Conservation (phyloP, 1,140 invertebrate genomes). For the Leptoteleia sp. region DNA sequence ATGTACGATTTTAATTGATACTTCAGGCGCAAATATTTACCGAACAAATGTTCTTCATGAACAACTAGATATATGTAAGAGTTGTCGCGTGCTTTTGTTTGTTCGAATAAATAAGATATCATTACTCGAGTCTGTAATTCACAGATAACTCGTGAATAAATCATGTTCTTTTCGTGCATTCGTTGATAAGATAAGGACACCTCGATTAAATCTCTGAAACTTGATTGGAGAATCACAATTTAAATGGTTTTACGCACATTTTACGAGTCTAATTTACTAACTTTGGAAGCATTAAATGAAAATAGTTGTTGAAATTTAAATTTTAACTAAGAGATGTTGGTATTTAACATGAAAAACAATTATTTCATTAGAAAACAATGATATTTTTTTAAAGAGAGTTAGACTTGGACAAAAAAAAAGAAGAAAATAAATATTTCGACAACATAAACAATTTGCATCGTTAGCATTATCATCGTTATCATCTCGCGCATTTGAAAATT, state of each 20-base stretch:
- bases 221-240: not conserved
- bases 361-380: too few relatives aligned
- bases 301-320: too few relatives aligned
- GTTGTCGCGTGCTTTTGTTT: conserved; percentile 73
- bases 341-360: too few relatives aligned
- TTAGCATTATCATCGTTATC: too few relatives aligned
- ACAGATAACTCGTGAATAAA: conserved; percentile 40
- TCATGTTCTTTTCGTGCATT: conserved; percentile 47
- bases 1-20: too few relatives aligned
- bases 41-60: conserved; percentile 20
- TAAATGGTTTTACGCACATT: not conserved
- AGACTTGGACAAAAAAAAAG: too few relatives aligned
- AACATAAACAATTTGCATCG: too few relatives aligned
- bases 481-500: too few relatives aligned
- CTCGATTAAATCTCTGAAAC: conserved; percentile 12
- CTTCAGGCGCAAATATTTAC: conserved; percentile 19
- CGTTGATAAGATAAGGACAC: conserved; percentile 43
- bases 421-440: too few relatives aligned
- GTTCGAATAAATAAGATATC: conserved; percentile 74
- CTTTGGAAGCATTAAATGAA: too few relatives aligned
- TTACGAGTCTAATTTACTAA: not conserved
- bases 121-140: conserved; percentile 45
- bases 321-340: too few relatives aligned
- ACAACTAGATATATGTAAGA: conserved; percentile 67
- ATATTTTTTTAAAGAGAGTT: too few relatives aligned